Evolutionary conservation across 2,797 vertebrate genomes (phyloP).

Genomic region (Gila robusta): DNA sequence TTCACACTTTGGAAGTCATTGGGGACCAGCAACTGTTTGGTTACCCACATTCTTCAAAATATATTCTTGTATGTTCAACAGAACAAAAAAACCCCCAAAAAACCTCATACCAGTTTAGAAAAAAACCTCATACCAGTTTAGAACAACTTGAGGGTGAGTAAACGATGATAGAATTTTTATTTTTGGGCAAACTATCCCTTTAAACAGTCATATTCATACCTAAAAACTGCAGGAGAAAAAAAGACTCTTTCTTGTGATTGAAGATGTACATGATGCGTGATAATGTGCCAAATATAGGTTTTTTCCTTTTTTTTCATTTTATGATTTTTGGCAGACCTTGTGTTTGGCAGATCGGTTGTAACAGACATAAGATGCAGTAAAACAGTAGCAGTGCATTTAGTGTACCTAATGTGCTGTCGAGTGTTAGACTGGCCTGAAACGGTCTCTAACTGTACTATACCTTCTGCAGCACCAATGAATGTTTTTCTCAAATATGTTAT

Average conservation of each 20-base stretch:
- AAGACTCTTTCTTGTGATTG: background rate
- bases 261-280: constrained; percentile 16
- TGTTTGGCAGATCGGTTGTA: constrained; percentile 7
- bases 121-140: background rate
- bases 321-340: background rate
- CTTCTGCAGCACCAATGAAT: constrained; percentile 40
- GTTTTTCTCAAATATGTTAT: constrained; percentile 48
- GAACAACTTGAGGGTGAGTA: background rate
- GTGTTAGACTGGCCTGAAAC: constrained; percentile 17
- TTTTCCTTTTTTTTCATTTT: constrained; percentile 1
- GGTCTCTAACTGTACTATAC: constrained; percentile 22
- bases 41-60: background rate
- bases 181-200: background rate
- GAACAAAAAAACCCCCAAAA: background rate
- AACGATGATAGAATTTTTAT: background rate
- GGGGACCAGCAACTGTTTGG: background rate
- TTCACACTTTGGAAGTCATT: background rate
- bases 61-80: background rate
- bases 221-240: background rate
- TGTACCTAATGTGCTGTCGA: constrained; percentile 26
- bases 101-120: background rate
- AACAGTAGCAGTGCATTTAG: constrained; percentile 12
- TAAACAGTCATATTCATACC: constrained; percentile 9
- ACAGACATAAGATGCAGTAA: background rate
- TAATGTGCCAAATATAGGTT: constrained; percentile 31